Percentiles rank a stretch among this genome's conserved stretches.
These are phyloP conservation scores for Athrips mouffetella DNA, from an alignment of 2,888 invertebrate species.

Conservation along the genomic window DNA sequence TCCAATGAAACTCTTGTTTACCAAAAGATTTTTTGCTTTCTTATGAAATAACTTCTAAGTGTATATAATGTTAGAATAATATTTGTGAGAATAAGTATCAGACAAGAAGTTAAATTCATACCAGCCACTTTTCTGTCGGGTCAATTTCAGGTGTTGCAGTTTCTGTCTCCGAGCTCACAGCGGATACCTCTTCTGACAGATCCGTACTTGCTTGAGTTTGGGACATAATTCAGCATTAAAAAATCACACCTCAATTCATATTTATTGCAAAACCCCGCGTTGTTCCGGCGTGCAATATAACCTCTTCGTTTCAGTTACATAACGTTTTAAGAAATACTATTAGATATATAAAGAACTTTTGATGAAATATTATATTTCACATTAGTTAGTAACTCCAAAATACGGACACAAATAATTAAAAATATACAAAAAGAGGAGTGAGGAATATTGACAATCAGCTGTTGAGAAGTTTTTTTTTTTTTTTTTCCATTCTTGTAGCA, in stretches of 20 bases:
- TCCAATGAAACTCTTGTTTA: background rate
- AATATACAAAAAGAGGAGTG: background rate
- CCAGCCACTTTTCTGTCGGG: constrained; percentile 58
- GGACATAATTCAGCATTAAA: constrained; percentile 1
- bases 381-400: background rate
- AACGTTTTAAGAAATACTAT: background rate
- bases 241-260: constrained; percentile 7
- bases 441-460: background rate
- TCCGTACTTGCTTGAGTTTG: constrained; percentile 23
- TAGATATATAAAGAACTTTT: background rate
- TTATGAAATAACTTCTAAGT: too few species aligned
- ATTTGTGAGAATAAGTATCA: background rate
- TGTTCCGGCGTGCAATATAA: constrained; percentile 2
- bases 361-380: background rate
- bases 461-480: too few species aligned
- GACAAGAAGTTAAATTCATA: constrained; percentile 29
- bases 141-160: constrained; percentile 23
- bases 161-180: constrained; percentile 12
- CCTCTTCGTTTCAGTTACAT: constrained; percentile 7
- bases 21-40: too few species aligned
- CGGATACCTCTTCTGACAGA: constrained; percentile 18
- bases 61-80: too few species aligned
- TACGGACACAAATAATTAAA: background rate
- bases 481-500: too few species aligned
- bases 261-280: background rate